phyloP scores from a whole-genome alignment of 2,797 vertebrate species.

The Platalea minor region DNA sequence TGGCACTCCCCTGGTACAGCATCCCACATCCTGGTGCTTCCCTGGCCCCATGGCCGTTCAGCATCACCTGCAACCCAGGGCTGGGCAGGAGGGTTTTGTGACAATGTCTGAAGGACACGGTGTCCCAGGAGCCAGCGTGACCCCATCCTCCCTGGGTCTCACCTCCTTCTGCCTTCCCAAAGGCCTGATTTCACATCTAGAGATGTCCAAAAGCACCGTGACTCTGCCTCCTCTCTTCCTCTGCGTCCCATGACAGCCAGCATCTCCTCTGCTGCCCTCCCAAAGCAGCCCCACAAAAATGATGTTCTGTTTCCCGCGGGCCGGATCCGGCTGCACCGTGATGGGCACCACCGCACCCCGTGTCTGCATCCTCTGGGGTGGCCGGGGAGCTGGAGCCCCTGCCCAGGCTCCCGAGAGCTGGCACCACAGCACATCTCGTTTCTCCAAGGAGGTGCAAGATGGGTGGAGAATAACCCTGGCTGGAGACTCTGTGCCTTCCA shows the following conservation, averaged over 20 bases:
- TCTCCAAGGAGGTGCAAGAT: background rate
- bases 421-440: rapidly evolving
- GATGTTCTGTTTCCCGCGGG: rapidly evolving
- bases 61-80: background rate
- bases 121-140: background rate
- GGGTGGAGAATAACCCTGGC: no score
- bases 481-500: background rate
- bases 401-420: rapidly evolving
- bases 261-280: background rate
- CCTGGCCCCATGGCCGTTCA: rapidly evolving
- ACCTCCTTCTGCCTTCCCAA: background rate
- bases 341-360: rapidly evolving
- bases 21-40: background rate
- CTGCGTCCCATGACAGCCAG: background rate
- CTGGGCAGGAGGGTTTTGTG: background rate
- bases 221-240: background rate
- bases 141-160: background rate
- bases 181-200: background rate
- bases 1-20: background rate
- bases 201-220: rapidly evolving
- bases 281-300: rapidly evolving
- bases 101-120: background rate
- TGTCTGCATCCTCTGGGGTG: rapidly evolving
- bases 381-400: background rate
- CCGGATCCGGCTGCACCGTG: rapidly evolving